Evolutionary conservation across 37 sponge, comb jelly and placozoan species (phyloP), one percentile per base, ranked within the genome.

Genomic region (Cliona cf. orientalis): DNA sequence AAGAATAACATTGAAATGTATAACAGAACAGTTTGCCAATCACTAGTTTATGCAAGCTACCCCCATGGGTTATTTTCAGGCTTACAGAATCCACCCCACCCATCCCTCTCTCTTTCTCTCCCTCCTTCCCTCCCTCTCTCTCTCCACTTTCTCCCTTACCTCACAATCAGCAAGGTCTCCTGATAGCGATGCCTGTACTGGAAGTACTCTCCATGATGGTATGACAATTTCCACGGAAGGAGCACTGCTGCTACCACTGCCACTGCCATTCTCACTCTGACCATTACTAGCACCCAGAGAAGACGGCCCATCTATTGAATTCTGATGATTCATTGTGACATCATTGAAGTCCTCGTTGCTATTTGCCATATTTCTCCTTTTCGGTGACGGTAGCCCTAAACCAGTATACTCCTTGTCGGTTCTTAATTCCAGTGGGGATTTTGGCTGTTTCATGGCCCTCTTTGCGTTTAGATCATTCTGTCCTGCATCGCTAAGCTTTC

Each of bases 351-450:
- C 14, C 55, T 49, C 55, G 17, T 11, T 19, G 17, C 55, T 11
- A 17, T n/a, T n/a, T n/a, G 55, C 11, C 17, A 11, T 17, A 49
- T 49, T 49, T 17, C 55, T 11, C 26, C n/a, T 21, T 11, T 61
- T 61, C 63, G 61, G 42, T 38, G 59, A 22, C 19, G 65, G 56
- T 1, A 79, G 46, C 25, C 66, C 55, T 1, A 79, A 25, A 6
- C 79, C 79, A 25, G 31, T 9, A 34, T 79, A 79, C 39, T 66
- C 68, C 19, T 67, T 35, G 33, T 23, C 31, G 1, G 79, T 79
- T 31, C 79, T 39, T 17, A 79, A 17, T 66, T 79, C 79, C 2
- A 5, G 63, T 61, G 28, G 2, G 2, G 58, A 61, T 58, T 75
- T 75, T 28, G 14, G 19, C 38, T 26, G 55, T 58, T 58, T 75